Conservation (phyloP, 1,140 invertebrate genomes). For the Eciton burchellii region DNA sequence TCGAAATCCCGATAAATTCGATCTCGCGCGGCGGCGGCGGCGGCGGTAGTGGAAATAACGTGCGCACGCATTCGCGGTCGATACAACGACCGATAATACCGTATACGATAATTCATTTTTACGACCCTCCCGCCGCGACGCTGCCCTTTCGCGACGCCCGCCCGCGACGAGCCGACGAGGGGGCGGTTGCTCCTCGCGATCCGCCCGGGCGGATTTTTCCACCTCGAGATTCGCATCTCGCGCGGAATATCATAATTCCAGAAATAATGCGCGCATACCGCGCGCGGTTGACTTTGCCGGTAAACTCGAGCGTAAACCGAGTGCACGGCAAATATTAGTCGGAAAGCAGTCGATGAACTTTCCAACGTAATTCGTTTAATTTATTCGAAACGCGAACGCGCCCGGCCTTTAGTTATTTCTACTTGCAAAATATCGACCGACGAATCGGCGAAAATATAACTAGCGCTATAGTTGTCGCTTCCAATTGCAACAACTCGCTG, state of each 20-base stretch:
- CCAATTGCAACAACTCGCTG: not conserved
- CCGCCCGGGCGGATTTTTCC: constrained; percentile 38
- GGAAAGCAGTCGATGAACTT: constrained; percentile 50
- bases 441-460: constrained; percentile 6
- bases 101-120: constrained; percentile 60
- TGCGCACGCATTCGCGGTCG: constrained; percentile 42
- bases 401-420: not conserved
- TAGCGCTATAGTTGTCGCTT: not conserved
- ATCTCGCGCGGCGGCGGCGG: no score
- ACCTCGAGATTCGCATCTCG: constrained; percentile 47
- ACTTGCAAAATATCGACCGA: constrained; percentile 17
- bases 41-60: constrained; percentile 32
- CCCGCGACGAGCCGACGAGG: not conserved
- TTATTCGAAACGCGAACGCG: constrained; percentile 34
- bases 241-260: constrained; percentile 53
- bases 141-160: constrained; percentile 12
- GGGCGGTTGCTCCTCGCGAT: constrained; percentile 45
- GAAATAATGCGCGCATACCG: constrained; percentile 47
- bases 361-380: constrained; percentile 43
- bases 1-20: constrained; percentile 54
- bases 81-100: constrained; percentile 48
- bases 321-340: constrained; percentile 45
- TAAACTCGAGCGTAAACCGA: constrained; percentile 17
- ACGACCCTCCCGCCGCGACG: constrained; percentile 31
- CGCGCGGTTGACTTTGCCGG: constrained; percentile 37